phyloP scores from a whole-genome alignment of 2,888 invertebrate genomes.

The Tipula confusa region DNA sequence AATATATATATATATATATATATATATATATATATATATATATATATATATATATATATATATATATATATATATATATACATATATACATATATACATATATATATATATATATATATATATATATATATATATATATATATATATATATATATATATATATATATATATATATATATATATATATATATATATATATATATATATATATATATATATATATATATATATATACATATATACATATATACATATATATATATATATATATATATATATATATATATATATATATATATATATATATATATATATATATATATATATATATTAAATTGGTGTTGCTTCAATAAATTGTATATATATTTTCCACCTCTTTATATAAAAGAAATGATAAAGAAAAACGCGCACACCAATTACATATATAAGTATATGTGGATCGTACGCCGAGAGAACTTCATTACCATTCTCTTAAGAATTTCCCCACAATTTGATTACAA shows the following conservation, averaged over 20 bases:
- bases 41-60: not conserved
- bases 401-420: not conserved
- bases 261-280: not conserved
- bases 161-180: not conserved
- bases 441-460: not conserved
- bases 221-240: not conserved
- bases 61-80: no score
- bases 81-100: not conserved
- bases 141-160: not conserved
- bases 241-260: not conserved
- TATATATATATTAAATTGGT: not conserved
- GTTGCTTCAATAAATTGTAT: not conserved
- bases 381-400: not conserved
- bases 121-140: not conserved
- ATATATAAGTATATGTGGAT: not conserved
- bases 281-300: not conserved
- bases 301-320: not conserved
- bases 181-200: not conserved
- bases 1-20: not conserved
- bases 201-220: not conserved
- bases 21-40: not conserved
- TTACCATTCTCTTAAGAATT: not conserved
- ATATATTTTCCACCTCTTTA: not conserved
- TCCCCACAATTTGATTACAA: not conserved
- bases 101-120: not conserved